Conservation (phyloP, 2,113 vertebrate genomes). For the Nymphicus hollandicus region DNA sequence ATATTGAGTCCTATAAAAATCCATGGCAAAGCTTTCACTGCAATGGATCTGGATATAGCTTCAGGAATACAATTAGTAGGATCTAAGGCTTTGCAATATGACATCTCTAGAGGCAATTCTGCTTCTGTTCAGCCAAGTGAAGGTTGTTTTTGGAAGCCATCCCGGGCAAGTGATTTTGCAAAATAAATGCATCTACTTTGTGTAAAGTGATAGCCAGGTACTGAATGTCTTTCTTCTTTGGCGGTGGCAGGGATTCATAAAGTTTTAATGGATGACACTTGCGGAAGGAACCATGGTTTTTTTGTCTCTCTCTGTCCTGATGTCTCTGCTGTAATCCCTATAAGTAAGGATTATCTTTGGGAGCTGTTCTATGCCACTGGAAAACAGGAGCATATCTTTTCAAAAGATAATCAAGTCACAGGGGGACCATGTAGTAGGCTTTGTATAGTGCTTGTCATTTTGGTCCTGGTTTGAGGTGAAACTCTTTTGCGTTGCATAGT, state of each 20-base stretch:
- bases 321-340: background rate
- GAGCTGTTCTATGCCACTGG: background rate
- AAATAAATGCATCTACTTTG: constrained; percentile 5
- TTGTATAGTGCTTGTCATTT: background rate
- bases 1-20: background rate
- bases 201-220: background rate
- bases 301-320: background rate
- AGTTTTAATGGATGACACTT: background rate
- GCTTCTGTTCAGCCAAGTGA: background rate
- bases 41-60: background rate
- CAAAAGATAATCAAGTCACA: background rate
- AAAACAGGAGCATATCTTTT: background rate
- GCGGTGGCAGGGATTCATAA: background rate
- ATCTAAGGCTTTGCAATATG: background rate
- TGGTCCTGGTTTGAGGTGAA: background rate
- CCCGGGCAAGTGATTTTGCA: constrained; percentile 2
- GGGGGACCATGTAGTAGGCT: background rate
- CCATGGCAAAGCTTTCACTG: background rate
- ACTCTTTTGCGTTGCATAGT: background rate
- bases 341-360: background rate
- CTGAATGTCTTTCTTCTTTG: background rate
- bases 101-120: background rate
- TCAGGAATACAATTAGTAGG: background rate
- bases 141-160: background rate
- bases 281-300: background rate